A percentile compares a stretch with the other conserved stretches of the same genome.
These are phyloP conservation scores for Neoscelio sp. DNA, from an alignment of 2,888 invertebrate species.

Conservation along the genomic window DNA sequence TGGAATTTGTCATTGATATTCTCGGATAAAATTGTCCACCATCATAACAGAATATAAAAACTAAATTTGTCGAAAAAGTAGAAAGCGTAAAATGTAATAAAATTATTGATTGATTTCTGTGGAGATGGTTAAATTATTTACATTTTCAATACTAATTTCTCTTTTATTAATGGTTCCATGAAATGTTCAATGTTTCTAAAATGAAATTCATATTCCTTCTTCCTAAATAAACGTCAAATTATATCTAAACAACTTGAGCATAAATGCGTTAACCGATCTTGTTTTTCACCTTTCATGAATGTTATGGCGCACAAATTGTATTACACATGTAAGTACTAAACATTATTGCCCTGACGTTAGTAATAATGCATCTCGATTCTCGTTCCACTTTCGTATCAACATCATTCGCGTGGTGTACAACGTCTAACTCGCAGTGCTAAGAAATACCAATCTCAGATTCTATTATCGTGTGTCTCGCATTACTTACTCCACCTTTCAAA, in stretches of 20 bases:
- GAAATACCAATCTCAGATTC: slow-evolving; percentile 66
- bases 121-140: too few species aligned
- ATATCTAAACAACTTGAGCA: slow-evolving; percentile 16
- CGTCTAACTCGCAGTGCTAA: slow-evolving; percentile 62
- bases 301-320: slow-evolving; percentile 36
- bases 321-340: slow-evolving; percentile 49
- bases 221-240: not conserved
- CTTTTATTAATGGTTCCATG: too few species aligned
- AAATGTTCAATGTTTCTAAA: not conserved
- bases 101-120: too few species aligned
- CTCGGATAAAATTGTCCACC: too few species aligned
- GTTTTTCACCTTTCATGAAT: slow-evolving; percentile 1
- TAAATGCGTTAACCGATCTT: slow-evolving; percentile 24
- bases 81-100: too few species aligned
- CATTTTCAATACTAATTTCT: too few species aligned
- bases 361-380: slow-evolving; percentile 69
- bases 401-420: slow-evolving; percentile 60
- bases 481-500: slow-evolving; percentile 66
- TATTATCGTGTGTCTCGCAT: slow-evolving; percentile 70
- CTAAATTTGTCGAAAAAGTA: too few species aligned
- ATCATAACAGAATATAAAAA: too few species aligned
- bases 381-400: slow-evolving; percentile 64
- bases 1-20: too few species aligned
- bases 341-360: slow-evolving; percentile 42
- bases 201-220: not conserved